Base-by-base conservation (phyloP, 2,797 vertebrate genomes). In the Premnoplex brunnescens region DNA sequence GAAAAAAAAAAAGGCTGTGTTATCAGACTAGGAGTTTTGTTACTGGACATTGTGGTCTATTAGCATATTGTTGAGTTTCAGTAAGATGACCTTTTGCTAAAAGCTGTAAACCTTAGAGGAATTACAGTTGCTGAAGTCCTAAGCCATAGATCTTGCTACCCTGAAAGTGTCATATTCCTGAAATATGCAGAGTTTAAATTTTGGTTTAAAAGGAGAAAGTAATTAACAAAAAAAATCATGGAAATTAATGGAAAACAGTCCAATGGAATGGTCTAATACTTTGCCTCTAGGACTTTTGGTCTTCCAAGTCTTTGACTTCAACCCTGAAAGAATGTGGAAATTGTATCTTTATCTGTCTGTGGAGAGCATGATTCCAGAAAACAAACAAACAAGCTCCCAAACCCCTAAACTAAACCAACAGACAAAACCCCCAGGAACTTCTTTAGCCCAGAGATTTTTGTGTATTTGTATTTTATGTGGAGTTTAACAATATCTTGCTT, bases 21-120 rank as follows among this genome's bases (percentile, higher is more conserved):
- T 87, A 44, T 39, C 89, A 94, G 64, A 44, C 54, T 46, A 94
- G 91, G 91, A 94, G 93, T 95, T 96, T 87, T 95, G 79, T 89
- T 96, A 60, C 71, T 95, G 68, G 91, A 44, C 76, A 77, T 68
- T 95, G 91, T 89, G 68, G 58, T 73, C 94, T 90, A 85, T 85
- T 92, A 95, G 58, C 75, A 81, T 51, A 51, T 37, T 90, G 37
- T 59, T 75, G 56, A 56, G 23, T 71, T 91, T 79, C 60, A 64
- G 6, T 37, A 27, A 92, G 46, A 44, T 54, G 68, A 82, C 21
- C 46, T 66, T 86, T 73, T 66, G 27, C 32, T 59, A 55, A 91
- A 79, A 84, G 23, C 54, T 91, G 28, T 73, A 74, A 83, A 73
- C 44, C 36, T 69, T 55, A 55, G 14, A 82, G 43, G 28, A 80